Evolutionary conservation across 2,113 vertebrate species (phyloP).

Genomic region (Canis aureus): DNA sequence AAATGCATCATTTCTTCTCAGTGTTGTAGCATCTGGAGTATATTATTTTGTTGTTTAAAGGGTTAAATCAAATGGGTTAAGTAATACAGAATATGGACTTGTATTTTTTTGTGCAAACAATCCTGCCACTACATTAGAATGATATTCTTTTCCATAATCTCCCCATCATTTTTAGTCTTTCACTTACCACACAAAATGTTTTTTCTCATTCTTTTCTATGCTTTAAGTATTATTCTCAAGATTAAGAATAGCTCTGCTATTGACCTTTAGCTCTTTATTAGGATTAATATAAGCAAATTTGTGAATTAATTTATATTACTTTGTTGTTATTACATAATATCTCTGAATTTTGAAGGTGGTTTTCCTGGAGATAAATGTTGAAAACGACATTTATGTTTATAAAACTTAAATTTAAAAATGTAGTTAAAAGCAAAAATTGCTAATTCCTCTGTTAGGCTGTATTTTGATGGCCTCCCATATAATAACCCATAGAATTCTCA

Average conservation of each 20-base stretch:
- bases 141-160: neutral
- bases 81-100: neutral
- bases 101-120: neutral
- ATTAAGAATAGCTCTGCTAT: neutral
- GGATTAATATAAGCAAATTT: neutral
- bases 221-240: neutral
- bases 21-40: neutral
- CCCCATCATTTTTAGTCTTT: neutral
- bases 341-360: neutral
- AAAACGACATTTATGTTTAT: neutral
- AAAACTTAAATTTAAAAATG: neutral
- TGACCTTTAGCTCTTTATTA: neutral
- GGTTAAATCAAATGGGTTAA: neutral
- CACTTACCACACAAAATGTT: neutral
- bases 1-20: neutral
- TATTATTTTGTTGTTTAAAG: neutral
- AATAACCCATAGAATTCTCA: neutral
- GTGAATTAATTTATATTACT: neutral
- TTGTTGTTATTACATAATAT: neutral
- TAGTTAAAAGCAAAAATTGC: neutral
- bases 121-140: neutral
- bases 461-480: neutral
- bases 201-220: neutral
- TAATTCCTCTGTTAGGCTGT: neutral
- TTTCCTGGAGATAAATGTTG: neutral